phyloP scores from a whole-genome alignment of 2,888 invertebrate species.

The Atrina japonica region DNA sequence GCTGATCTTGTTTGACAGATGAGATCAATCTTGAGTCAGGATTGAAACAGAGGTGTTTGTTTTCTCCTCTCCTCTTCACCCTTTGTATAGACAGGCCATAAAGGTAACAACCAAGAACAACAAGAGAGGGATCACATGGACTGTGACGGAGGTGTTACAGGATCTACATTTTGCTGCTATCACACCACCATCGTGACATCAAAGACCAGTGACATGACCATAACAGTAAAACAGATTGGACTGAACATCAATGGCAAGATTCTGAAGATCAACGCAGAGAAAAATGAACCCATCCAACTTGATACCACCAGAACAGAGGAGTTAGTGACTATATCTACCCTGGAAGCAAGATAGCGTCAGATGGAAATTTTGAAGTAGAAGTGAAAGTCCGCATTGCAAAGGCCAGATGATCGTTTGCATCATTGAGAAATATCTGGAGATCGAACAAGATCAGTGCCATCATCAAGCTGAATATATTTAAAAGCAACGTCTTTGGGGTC shows the following conservation, averaged over 20 bases:
- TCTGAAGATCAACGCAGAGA: no score
- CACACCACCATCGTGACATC: not conserved
- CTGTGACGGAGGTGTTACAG: not conserved
- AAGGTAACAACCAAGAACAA: not conserved
- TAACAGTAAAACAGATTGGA: no score
- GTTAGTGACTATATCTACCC: no score
- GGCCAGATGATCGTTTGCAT: not conserved
- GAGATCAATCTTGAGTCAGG: not conserved
- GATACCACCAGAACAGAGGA: no score
- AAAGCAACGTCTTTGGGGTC: no score
- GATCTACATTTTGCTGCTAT: constrained; percentile 1
- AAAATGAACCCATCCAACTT: no score
- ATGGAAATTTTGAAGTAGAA: no score
- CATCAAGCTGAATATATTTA: not conserved
- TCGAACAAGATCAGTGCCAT: not conserved
- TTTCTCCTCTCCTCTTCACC: not conserved
- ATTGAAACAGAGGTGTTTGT: not conserved
- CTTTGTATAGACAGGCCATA: not conserved
- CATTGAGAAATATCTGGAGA: not conserved
- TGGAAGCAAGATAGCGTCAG: no score
- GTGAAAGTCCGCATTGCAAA: no score
- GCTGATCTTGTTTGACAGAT: no score
- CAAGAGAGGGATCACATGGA: not conserved
- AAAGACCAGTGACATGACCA: not conserved
- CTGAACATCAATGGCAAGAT: no score